These are phyloP conservation scores for Tapirus indicus DNA, from an alignment of 2,797 vertebrate genomes.

Conservation along the genomic window DNA sequence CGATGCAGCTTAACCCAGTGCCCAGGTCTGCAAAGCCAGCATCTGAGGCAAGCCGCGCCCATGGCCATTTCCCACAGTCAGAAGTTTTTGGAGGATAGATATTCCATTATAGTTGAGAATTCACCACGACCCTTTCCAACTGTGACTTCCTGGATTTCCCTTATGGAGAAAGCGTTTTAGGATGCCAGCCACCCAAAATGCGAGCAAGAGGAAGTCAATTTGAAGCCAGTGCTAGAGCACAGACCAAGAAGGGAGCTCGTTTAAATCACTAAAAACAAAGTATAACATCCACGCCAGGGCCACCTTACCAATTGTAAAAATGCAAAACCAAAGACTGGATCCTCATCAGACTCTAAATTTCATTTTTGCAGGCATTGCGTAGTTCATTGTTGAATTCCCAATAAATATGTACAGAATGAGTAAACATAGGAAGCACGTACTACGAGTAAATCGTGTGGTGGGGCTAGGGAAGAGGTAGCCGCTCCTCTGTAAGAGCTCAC, in stretches of 20 bases:
- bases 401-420: background rate
- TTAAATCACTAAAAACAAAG: background rate
- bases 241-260: background rate
- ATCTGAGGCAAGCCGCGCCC: rapidly evolving
- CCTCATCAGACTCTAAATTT: background rate
- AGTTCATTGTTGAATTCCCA: background rate
- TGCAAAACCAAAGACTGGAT: background rate
- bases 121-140: background rate
- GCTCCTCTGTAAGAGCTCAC: background rate
- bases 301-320: background rate
- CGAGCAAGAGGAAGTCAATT: background rate
- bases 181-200: background rate
- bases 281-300: too few species aligned
- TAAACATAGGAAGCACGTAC: background rate
- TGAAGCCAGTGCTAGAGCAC: background rate
- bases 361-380: background rate
- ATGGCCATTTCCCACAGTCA: background rate
- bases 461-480: background rate
- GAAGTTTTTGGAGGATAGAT: background rate
- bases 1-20: conserved; percentile 57
- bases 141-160: background rate
- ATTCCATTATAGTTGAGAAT: background rate
- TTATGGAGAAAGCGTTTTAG: background rate
- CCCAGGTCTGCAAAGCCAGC: rapidly evolving
- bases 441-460: background rate